Evolutionary conservation across 2,888 invertebrate genomes (phyloP).

Genomic region (Frankliniella intonsa): DNA sequence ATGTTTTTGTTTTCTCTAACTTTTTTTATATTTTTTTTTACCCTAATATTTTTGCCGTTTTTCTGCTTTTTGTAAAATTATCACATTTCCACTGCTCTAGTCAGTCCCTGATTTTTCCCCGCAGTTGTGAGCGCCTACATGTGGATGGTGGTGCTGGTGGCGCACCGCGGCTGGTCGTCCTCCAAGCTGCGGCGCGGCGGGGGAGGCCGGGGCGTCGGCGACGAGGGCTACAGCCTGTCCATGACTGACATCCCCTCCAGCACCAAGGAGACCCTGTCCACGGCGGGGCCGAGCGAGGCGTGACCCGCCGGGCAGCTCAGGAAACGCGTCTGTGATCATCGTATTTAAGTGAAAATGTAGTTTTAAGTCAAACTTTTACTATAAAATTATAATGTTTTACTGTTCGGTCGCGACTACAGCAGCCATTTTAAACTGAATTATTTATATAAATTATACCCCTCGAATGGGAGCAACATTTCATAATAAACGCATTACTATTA

Average conservation of each 20-base stretch:
- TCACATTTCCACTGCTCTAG: neutral
- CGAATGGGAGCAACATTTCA: too few relatives aligned
- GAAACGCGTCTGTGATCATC: neutral
- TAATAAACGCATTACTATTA: neutral
- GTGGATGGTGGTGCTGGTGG: conserved; percentile 8
- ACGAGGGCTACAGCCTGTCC: conserved; percentile 4
- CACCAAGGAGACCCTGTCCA: neutral
- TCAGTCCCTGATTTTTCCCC: neutral
- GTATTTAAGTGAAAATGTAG: neutral
- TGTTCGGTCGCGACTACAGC: neutral
- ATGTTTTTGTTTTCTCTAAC: neutral
- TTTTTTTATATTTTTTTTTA: neutral
- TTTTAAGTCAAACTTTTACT: neutral
- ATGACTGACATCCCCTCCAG: neutral
- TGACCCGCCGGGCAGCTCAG: neutral
- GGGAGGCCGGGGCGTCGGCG: neutral
- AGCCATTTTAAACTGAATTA: neutral
- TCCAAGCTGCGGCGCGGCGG: neutral
- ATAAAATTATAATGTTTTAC: neutral
- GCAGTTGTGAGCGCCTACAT: neutral
- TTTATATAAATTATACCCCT: neutral
- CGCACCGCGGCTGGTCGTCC: neutral
- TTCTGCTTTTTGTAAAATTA: too few relatives aligned
- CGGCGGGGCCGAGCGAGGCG: neutral
- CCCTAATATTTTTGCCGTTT: neutral